Evolutionary conservation across 2,113 vertebrate genomes (phyloP).

Genomic region (Eretmochelys imbricata): DNA sequence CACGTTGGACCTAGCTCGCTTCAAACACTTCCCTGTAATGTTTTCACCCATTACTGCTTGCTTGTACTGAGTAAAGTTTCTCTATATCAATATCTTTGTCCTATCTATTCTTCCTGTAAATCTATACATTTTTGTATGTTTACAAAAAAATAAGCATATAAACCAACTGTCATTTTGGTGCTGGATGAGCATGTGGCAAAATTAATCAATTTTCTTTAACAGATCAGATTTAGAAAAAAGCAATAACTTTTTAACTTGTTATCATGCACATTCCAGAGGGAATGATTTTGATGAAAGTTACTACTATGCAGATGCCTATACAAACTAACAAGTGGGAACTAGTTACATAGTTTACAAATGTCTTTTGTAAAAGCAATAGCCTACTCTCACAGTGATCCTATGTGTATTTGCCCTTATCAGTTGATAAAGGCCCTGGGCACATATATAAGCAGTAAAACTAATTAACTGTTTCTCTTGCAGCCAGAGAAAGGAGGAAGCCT

Average conservation of each 20-base stretch:
- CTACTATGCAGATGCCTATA: neutral
- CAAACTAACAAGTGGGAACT: neutral
- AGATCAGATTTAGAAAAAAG: neutral
- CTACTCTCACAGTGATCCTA: neutral
- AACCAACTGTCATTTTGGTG: neutral
- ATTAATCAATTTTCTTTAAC: neutral
- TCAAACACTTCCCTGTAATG: neutral
- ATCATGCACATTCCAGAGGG: neutral
- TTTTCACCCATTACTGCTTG: neutral
- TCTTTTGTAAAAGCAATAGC: neutral
- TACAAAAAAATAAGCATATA: neutral
- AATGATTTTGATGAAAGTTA: neutral
- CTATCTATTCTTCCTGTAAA: neutral
- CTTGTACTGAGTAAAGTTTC: neutral
- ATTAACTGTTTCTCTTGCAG: neutral
- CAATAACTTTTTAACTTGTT: neutral
- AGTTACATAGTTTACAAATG: neutral
- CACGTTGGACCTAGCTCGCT: neutral
- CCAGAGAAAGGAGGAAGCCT: neutral
- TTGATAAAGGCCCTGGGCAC: neutral
- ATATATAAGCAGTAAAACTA: neutral
- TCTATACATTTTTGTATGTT: neutral
- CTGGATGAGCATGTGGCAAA: rapidly evolving
- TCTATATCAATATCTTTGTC: neutral
- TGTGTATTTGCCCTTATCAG: neutral